Evolutionary conservation across 2,888 invertebrate genomes (phyloP).

Genomic region (Drosophila quinaria): DNA sequence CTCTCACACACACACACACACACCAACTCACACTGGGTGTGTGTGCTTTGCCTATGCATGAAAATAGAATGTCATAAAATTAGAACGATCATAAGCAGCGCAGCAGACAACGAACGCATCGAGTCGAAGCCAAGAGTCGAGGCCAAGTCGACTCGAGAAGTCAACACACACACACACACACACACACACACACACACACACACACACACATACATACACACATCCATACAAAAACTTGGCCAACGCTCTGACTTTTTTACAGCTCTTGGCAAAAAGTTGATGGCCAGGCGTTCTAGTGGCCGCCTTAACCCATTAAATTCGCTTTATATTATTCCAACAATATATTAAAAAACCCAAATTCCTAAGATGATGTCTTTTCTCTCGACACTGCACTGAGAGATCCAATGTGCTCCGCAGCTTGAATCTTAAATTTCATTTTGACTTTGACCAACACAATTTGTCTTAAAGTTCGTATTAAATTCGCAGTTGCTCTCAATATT

Average conservation of each 20-base stretch:
- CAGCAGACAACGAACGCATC: conserved; percentile 33
- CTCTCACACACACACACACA: conserved; percentile 26
- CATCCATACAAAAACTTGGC: conserved; percentile 46
- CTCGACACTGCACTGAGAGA: neutral
- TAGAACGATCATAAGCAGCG: conserved; percentile 74
- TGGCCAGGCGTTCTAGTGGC: conserved; percentile 61
- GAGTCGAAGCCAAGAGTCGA: conserved; percentile 26
- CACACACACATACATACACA: conserved; percentile 21
- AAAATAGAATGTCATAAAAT: conserved; percentile 79
- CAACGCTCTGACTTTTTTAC: conserved; percentile 67
- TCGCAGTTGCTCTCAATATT: neutral
- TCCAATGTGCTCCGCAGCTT: neutral
- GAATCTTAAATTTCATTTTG: conserved; percentile 15
- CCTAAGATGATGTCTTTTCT: neutral
- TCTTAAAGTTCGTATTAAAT: neutral
- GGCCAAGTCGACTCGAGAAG: conserved; percentile 19
- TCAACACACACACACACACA: conserved; percentile 11
- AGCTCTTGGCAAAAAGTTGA: conserved; percentile 73
- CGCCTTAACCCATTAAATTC: conserved; percentile 72
- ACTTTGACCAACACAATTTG: neutral
- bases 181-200: conserved; percentile 5
- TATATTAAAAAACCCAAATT: conserved; percentile 37
- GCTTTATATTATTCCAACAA: conserved; percentile 52
- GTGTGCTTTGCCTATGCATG: conserved; percentile 68
- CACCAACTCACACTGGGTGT: conserved; percentile 17